Evolutionary conservation across 1,140 invertebrate species (phyloP).

Genomic region (Chrysoperla carnea): DNA sequence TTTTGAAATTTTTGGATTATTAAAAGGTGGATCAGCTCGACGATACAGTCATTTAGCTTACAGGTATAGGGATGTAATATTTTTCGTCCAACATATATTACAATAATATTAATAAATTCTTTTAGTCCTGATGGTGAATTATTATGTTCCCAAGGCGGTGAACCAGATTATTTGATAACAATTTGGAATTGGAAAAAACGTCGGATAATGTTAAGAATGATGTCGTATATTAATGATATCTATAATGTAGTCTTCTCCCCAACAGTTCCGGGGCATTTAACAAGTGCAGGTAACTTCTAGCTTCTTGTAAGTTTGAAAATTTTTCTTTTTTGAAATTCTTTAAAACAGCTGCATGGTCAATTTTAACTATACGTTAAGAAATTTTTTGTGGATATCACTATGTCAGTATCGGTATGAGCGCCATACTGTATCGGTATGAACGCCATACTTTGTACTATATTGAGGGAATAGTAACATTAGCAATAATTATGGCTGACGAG

Average conservation of each 20-base stretch:
- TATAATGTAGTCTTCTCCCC: slow-evolving; percentile 63
- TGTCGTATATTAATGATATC: slow-evolving; percentile 65
- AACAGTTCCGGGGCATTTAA: slow-evolving; percentile 54
- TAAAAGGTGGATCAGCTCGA: slow-evolving; percentile 51
- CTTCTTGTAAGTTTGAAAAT: background rate
- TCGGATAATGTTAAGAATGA: slow-evolving; percentile 51
- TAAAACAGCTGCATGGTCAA: background rate
- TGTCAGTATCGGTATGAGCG: no score
- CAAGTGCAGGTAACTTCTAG: slow-evolving; percentile 40
- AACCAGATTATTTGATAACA: slow-evolving; percentile 72
- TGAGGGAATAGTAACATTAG: no score
- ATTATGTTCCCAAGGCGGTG: slow-evolving; percentile 63
- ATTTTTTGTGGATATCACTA: no score
- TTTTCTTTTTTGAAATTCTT: no score
- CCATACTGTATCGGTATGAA: no score
- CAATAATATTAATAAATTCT: slow-evolving; percentile 7
- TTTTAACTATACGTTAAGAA: no score
- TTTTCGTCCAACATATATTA: background rate
- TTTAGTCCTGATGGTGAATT: slow-evolving; percentile 56
- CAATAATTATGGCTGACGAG: no score
- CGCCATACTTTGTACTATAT: no score
- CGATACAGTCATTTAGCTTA: slow-evolving; percentile 60
- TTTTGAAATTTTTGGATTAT: slow-evolving; percentile 48
- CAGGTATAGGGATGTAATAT: slow-evolving; percentile 32
- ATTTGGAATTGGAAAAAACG: slow-evolving; percentile 70